phyloP scores from a whole-genome alignment of 2,113 vertebrate genomes.

The Istiophorus platypterus region DNA sequence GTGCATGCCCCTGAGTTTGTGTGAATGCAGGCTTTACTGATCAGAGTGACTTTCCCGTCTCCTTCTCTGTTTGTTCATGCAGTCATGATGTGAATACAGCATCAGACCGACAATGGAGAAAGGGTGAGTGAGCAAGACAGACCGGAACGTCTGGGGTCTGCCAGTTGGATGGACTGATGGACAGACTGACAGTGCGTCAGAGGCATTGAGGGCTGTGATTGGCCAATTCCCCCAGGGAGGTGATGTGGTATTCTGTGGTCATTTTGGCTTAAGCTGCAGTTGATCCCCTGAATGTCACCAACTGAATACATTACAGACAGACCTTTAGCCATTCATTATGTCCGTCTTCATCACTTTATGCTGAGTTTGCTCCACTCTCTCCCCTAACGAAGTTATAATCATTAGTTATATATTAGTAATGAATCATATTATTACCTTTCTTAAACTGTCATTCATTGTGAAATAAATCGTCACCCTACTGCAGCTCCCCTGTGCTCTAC shows the following conservation, averaged over 20 bases:
- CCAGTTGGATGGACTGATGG: conserved; percentile 49
- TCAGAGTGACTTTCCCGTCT: conserved; percentile 64
- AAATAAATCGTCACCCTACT: background rate
- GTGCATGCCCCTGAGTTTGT: background rate
- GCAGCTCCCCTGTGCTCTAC: background rate
- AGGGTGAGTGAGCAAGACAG: conserved; percentile 18
- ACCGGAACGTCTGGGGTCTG: conserved; percentile 54
- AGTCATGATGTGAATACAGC: conserved; percentile 51
- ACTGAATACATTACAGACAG: conserved; percentile 46
- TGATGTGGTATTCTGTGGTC: conserved; percentile 62
- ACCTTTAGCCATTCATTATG: conserved; percentile 22
- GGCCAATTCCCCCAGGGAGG: conserved; percentile 20
- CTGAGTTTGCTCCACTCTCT: conserved; percentile 5
- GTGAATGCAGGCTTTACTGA: conserved; percentile 34
- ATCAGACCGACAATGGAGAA: conserved; percentile 47
- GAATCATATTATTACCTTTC: background rate
- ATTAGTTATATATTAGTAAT: background rate
- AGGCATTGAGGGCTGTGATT: conserved; percentile 29
- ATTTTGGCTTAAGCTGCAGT: conserved; percentile 51
- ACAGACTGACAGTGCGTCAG: conserved; percentile 44
- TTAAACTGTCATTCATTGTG: background rate
- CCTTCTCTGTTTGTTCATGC: conserved; percentile 58
- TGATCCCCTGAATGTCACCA: conserved; percentile 53
- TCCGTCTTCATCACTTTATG: background rate
- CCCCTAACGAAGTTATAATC: background rate